phyloP scores from a whole-genome alignment of 2,797 vertebrate genomes.

The Pteronotus mesoamericanus region DNA sequence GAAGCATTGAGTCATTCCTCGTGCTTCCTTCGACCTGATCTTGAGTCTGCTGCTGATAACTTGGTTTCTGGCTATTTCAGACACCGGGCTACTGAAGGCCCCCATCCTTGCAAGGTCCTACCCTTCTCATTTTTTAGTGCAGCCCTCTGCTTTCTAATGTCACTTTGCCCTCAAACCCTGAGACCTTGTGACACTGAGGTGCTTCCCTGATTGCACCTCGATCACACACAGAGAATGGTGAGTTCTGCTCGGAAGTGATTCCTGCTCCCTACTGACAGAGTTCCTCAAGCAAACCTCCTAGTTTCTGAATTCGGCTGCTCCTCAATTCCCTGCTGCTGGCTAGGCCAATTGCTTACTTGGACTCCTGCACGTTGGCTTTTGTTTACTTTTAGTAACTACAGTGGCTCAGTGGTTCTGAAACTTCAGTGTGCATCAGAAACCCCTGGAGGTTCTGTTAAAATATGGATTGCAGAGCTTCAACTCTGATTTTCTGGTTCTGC shows the following conservation, averaged over 20 bases:
- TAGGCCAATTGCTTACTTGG: background rate
- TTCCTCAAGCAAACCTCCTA: background rate
- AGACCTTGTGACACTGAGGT: background rate
- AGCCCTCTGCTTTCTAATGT: background rate
- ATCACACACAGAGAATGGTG: background rate
- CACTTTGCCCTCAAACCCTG: background rate
- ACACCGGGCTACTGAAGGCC: background rate
- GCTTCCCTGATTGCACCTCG: background rate
- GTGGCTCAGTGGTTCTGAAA: background rate
- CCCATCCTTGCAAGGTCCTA: too few species aligned
- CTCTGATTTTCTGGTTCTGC: background rate
- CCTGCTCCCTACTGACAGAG: background rate
- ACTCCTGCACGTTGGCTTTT: background rate
- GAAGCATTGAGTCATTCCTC: background rate
- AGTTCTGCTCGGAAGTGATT: background rate
- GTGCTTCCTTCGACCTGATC: background rate
- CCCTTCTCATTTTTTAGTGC: background rate
- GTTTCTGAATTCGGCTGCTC: background rate
- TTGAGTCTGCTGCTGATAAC: background rate
- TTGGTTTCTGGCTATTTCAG: background rate
- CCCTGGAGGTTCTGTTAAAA: background rate
- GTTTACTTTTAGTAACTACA: background rate
- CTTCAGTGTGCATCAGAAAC: background rate
- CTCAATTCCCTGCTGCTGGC: background rate
- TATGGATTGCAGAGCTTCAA: background rate